Evolutionary conservation across 2,888 invertebrate genomes (phyloP).

Genomic region (Darwinula stevensoni): DNA sequence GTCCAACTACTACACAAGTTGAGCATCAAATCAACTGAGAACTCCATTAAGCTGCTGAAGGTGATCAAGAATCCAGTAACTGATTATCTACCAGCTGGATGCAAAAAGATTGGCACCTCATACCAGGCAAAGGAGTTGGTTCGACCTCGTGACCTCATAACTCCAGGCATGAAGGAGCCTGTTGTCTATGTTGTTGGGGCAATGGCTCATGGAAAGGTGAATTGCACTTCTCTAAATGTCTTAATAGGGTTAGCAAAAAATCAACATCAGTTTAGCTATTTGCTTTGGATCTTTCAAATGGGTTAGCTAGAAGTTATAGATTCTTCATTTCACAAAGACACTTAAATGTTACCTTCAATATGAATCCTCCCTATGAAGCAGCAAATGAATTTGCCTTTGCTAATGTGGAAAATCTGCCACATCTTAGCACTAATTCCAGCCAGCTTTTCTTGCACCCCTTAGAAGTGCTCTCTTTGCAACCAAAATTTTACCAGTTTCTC

Average conservation of each 20-base stretch:
- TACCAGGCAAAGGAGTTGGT: conserved; percentile 44
- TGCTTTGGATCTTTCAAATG: too few relatives aligned
- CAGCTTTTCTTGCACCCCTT: too few relatives aligned
- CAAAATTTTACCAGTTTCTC: too few relatives aligned
- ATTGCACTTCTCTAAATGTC: too few relatives aligned
- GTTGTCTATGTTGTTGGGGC: conserved; percentile 76
- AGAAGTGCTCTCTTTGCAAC: too few relatives aligned
- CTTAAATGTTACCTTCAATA: too few relatives aligned
- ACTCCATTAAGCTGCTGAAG: conserved; percentile 61
- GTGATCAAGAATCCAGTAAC: conserved; percentile 89
- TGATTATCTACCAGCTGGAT: conserved; percentile 78
- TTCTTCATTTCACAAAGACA: too few relatives aligned
- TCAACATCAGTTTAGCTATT: not conserved
- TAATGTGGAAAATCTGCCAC: too few relatives aligned
- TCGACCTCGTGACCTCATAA: conserved; percentile 40
- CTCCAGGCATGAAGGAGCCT: conserved; percentile 43
- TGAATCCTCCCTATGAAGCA: too few relatives aligned
- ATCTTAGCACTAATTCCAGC: too few relatives aligned
- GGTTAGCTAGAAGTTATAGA: too few relatives aligned
- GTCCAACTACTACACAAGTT: conserved; percentile 90
- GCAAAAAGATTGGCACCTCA: conserved; percentile 62
- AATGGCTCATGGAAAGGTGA: conserved; percentile 87
- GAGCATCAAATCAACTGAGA: conserved; percentile 63
- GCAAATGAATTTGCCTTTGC: too few relatives aligned
- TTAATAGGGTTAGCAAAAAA: conserved; percentile 1